A percentile compares a stretch with the other conserved stretches of the same genome.
phyloP scores from a whole-genome alignment of 2,113 vertebrate species.

The Tor tambroides region DNA sequence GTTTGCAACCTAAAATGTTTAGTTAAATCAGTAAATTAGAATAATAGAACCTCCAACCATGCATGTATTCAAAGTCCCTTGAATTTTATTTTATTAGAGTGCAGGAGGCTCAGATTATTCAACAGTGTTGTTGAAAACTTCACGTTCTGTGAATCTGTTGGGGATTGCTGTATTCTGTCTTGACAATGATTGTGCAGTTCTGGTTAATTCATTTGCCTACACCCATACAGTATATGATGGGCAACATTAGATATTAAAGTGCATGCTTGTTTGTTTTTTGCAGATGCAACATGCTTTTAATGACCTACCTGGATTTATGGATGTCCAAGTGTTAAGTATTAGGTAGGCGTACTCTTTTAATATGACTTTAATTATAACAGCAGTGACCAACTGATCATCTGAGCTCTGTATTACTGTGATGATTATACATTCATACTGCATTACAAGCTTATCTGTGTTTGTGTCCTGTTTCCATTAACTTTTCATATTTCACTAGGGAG shows the following conservation, averaged over 20 bases:
- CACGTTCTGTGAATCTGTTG: background rate
- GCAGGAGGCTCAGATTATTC: background rate
- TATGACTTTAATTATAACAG: background rate
- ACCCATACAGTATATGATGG: background rate
- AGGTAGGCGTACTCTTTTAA: constrained; percentile 70
- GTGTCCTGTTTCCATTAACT: background rate
- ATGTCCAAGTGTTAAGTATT: constrained; percentile 83
- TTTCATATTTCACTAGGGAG: background rate
- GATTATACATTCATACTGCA: background rate
- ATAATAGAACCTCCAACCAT: no score
- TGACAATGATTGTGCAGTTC: background rate
- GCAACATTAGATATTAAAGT: constrained; percentile 3
- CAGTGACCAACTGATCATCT: background rate
- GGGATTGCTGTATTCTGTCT: background rate
- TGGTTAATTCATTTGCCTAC: background rate
- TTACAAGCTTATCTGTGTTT: background rate
- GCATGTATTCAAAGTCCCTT: no score
- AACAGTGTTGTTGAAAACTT: background rate
- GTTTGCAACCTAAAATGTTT: no score
- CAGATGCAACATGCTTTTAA: constrained; percentile 89
- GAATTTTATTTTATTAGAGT: no score
- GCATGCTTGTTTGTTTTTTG: constrained; percentile 50
- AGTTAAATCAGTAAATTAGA: no score
- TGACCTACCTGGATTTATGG: constrained; percentile 87
- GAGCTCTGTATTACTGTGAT: background rate